Conservation (phyloP, 2,113 vertebrate species). For the Perognathus longimembris region DNA sequence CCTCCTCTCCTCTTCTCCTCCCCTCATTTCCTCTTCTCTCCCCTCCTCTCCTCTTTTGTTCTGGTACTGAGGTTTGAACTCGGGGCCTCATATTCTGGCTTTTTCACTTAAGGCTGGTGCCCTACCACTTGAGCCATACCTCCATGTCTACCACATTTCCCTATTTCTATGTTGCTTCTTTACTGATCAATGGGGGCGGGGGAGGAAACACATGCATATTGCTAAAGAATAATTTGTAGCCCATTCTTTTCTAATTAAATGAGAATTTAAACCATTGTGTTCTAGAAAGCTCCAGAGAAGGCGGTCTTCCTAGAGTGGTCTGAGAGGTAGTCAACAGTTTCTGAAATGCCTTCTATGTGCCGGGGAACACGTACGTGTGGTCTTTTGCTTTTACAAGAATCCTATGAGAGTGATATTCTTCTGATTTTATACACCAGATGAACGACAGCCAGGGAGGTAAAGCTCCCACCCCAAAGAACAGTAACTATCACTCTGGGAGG, state of each 20-base stretch:
- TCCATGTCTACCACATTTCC: neutral
- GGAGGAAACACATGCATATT: neutral
- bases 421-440: slow-evolving; percentile 24
- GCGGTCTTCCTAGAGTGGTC: neutral
- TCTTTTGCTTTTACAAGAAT: neutral
- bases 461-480: neutral
- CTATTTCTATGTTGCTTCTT: neutral
- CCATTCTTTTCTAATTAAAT: neutral
- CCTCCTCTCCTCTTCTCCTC: neutral
- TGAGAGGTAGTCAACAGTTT: neutral
- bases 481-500: neutral
- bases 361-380: neutral
- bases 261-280: neutral
- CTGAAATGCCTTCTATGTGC: neutral
- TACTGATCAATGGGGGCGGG: neutral
- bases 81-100: too few relatives aligned
- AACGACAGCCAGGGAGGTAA: neutral
- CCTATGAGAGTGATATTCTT: neutral
- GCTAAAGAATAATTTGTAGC: neutral
- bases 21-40: too few relatives aligned
- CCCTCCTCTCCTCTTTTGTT: neutral
- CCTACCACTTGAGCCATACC: neutral
- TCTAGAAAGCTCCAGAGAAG: neutral
- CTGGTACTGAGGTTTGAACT: neutral
- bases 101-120: too few relatives aligned